Base-by-base conservation (phyloP, 2,113 vertebrate genomes). In the Plectropomus leopardus region DNA sequence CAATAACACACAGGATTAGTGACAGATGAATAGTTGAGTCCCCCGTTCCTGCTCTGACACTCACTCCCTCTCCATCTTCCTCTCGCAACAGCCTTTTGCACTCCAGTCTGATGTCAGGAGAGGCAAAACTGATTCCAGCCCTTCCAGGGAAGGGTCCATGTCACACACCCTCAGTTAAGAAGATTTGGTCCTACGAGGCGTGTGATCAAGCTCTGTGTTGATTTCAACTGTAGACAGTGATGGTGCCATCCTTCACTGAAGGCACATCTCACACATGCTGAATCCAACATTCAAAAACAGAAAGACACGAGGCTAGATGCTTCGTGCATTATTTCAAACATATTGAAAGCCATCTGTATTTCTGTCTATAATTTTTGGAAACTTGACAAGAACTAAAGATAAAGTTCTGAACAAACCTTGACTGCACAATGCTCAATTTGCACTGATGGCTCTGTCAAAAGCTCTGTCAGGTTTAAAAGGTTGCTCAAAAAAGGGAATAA, bases 1-100 rank as follows among this genome's bases (percentile, higher is more conserved):
- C 54, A 82, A 64, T 85, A 66, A 84, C 24, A 63, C 44, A 28
- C 67, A 53, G 74, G 84, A 80, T 89, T 78, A 87, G 84, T 72
- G 84, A 86, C 72, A 86, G 78, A 81, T 80, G 82, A 85, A 82
- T 50, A 57, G 53, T 51, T 1, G 7, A 51, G 42, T 87, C 72
- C 67, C 82, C 23, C 54, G 81, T 67, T 76, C 45, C 26, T 48
- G 17, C 66, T 61, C 77, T 77, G 68, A 75, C 72, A 68, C 55
- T 63, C 55, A 2, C 64, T 71, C 28, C 24, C 26, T 66, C 58
- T 55, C 32, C 19, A 48, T 73, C 70, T 32, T 36, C 30, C 50
- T 60, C 28, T 26, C 3, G 32, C n/a, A n/a, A 5, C 32, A 4
- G n/a, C 17, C 14, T 57, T 78, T 57, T 59, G 45, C 47, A 80